Percentiles rank a stretch among this genome's conserved stretches.
These are phyloP conservation scores for Chaetorhynchus papuensis DNA, from an alignment of 2,113 vertebrate species.

Conservation along the genomic window DNA sequence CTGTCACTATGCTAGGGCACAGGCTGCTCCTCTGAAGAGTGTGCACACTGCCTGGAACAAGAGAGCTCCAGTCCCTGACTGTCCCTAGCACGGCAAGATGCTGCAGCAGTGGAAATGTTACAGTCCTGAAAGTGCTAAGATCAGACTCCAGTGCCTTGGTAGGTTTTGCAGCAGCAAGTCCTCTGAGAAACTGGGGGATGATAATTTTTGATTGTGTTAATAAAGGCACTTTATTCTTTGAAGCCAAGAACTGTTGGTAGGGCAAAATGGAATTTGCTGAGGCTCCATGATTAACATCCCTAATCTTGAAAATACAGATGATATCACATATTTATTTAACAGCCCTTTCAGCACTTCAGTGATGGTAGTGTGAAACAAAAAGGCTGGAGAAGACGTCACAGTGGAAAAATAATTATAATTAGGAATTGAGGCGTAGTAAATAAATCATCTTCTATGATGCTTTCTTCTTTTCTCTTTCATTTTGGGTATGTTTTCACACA, in stretches of 20 bases:
- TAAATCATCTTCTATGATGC: constrained; percentile 28
- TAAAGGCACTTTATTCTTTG: neutral
- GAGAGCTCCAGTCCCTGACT: neutral
- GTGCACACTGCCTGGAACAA: no score
- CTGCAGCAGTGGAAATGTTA: neutral
- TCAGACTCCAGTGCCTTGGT: neutral
- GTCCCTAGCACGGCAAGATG: rapidly evolving
- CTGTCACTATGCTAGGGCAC: neutral
- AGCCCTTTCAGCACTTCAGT: neutral
- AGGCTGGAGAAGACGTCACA: neutral
- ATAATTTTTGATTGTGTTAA: neutral
- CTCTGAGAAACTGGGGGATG: neutral
- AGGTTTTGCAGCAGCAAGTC: neutral
- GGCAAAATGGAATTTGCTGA: neutral
- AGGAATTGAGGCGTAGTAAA: constrained; percentile 22
- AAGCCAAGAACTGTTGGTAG: neutral
- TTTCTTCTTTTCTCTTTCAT: constrained; percentile 45
- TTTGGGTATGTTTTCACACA: constrained; percentile 6
- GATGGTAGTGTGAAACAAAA: constrained; percentile 8
- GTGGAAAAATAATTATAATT: constrained; percentile 46
- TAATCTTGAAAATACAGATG: neutral
- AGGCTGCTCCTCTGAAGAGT: rapidly evolving
- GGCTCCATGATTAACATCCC: neutral
- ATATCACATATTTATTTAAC: constrained; percentile 14
- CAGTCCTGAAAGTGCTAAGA: neutral